phyloP scores from a whole-genome alignment of 2,888 invertebrate species.

The Stenodera caucasica region DNA sequence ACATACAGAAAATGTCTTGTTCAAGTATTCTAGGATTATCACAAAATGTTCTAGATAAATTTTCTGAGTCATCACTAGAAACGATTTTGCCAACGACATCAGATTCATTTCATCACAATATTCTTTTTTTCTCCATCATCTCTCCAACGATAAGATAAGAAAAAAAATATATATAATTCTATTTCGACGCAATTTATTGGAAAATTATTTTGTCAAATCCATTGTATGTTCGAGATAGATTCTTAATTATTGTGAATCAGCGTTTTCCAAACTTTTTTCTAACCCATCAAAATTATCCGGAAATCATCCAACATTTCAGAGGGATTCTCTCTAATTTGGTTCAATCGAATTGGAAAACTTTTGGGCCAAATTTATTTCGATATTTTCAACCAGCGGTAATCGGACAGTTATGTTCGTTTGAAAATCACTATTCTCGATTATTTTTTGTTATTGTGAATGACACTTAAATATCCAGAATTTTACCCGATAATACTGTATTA shows the following conservation, averaged over 20 bases:
- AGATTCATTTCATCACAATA: neutral
- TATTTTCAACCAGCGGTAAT: too few species aligned
- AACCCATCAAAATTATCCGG: too few species aligned
- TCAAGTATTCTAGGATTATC: constrained; percentile 4
- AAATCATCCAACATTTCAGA: too few species aligned
- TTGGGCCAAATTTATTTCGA: too few species aligned
- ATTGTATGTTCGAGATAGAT: too few species aligned
- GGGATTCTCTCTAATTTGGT: too few species aligned
- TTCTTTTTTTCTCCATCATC: neutral
- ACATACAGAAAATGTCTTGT: constrained; percentile 6
- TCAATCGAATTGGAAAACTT: too few species aligned
- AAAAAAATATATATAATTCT: neutral
- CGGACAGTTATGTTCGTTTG: too few species aligned
- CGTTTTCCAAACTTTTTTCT: too few species aligned
- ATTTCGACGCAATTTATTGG: neutral
- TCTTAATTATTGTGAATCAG: too few species aligned
- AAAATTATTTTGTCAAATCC: neutral
- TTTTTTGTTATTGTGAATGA: neutral
- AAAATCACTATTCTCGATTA: neutral
- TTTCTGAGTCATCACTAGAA: constrained; percentile 5
- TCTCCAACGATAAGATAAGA: neutral
- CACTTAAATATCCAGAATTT: constrained; percentile 6
- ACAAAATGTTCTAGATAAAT: neutral
- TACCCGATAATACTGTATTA: constrained; percentile 12
- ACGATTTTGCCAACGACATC: constrained; percentile 7